These are phyloP conservation scores for Suncus etruscus DNA, from an alignment of 2,113 vertebrate genomes.

Conservation along the genomic window DNA sequence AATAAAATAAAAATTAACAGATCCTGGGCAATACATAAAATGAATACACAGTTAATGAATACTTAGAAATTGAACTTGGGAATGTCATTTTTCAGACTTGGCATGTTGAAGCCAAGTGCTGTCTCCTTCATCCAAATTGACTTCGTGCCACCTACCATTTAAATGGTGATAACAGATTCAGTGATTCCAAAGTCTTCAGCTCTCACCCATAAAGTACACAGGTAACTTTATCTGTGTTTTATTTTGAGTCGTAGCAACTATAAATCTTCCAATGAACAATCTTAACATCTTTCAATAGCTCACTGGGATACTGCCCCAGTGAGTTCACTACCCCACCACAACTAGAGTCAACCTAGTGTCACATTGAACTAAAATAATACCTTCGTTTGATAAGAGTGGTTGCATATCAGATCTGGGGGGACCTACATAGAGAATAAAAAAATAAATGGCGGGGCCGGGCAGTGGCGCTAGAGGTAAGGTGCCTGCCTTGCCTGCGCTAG, in stretches of 20 bases:
- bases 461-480: too few species aligned
- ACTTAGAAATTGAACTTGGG: not conserved
- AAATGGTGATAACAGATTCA: not conserved
- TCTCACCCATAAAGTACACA: not conserved
- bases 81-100: not conserved
- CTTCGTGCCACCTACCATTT: not conserved
- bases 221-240: constrained; percentile 19
- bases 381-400: not conserved
- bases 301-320: too few species aligned
- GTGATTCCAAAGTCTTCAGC: not conserved
- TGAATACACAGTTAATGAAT: constrained; percentile 11
- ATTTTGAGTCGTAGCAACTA: not conserved
- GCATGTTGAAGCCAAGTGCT: not conserved
- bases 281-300: not conserved
- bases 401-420: not conserved
- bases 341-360: not conserved
- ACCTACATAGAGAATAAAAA: constrained; percentile 7
- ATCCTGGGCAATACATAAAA: not conserved
- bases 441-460: not conserved
- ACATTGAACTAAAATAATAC: not conserved
- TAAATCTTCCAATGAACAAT: too few species aligned
- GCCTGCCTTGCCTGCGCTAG: too few species aligned
- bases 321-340: too few species aligned
- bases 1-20: not conserved
- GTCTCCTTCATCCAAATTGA: not conserved